These are phyloP conservation scores for Diloba caeruleocephala DNA, from an alignment of 2,888 invertebrate genomes.

Conservation along the genomic window DNA sequence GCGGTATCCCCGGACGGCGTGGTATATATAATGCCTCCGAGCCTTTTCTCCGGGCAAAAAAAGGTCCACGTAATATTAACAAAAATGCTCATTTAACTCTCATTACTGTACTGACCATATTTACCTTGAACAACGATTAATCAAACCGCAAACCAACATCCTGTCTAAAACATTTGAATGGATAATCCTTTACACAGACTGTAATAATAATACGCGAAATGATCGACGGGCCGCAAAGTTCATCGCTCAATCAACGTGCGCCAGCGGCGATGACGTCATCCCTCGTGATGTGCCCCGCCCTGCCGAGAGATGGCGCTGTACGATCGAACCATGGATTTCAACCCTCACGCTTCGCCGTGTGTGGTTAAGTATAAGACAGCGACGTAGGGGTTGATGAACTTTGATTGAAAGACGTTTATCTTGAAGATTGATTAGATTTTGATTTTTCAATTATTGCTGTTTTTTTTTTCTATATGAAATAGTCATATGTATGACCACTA, in stretches of 20 bases:
- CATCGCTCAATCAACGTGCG: slow-evolving; percentile 85
- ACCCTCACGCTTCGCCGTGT: slow-evolving; percentile 69
- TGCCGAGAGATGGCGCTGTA: slow-evolving; percentile 83
- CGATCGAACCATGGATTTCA: slow-evolving; percentile 59
- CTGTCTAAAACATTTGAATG: slow-evolving; percentile 79
- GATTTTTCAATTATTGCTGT: no score
- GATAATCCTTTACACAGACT: slow-evolving; percentile 77
- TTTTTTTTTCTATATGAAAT: no score
- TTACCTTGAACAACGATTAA: slow-evolving; percentile 32
- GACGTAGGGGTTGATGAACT: slow-evolving; percentile 56
- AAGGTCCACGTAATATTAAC: no score
- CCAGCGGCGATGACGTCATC: slow-evolving; percentile 78
- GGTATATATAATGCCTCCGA: no score
- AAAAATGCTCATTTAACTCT: slow-evolving; percentile 22
- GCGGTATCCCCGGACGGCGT: no score
- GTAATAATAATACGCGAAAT: slow-evolving; percentile 80
- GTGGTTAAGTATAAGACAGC: slow-evolving; percentile 55
- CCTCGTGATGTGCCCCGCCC: slow-evolving; percentile 82
- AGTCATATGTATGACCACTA: no score
- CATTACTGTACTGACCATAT: slow-evolving; percentile 10
- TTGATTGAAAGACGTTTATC: slow-evolving; percentile 25
- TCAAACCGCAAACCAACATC: slow-evolving; percentile 57
- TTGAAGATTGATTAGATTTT: slow-evolving; percentile 19
- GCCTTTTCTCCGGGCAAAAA: no score
- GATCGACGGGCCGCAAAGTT: slow-evolving; percentile 82